A percentile compares a stretch with the other conserved stretches of the same genome.
Evolutionary conservation across 2,888 invertebrate genomes (phyloP).

Genomic region (Sarcophaga subvicina): DNA sequence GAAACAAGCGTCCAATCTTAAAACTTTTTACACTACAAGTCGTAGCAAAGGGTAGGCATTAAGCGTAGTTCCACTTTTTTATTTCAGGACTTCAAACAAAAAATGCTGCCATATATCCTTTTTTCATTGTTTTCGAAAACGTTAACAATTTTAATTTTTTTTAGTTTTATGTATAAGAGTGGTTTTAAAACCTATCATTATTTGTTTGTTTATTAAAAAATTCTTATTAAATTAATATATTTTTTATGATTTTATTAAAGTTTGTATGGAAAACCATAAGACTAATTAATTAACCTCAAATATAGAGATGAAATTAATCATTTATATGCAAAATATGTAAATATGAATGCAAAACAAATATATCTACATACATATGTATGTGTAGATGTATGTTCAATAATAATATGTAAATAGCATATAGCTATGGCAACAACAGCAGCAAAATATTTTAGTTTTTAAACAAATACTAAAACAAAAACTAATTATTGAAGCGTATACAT

Average conservation of each 20-base stretch:
- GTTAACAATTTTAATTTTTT: no score
- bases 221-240: not conserved
- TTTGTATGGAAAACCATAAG: constrained; percentile 12
- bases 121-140: no score
- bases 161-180: no score
- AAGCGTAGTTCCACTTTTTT: no score
- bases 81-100: no score
- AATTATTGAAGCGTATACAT: constrained; percentile 65
- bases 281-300: constrained; percentile 60
- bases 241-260: not conserved
- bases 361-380: not conserved
- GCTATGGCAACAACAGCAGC: not conserved
- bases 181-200: no score
- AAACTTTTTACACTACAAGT: no score
- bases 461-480: constrained; percentile 65
- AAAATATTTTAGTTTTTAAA: constrained; percentile 52
- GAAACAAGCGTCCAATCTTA: no score
- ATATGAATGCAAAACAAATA: constrained; percentile 19
- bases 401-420: constrained; percentile 7
- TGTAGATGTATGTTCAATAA: not conserved
- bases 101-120: no score
- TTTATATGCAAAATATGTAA: constrained; percentile 47
- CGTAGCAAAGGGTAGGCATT: no score
- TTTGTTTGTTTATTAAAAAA: not conserved
- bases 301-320: constrained; percentile 54